phyloP scores from a whole-genome alignment of 2,113 vertebrate genomes.

The Hippolais icterina region DNA sequence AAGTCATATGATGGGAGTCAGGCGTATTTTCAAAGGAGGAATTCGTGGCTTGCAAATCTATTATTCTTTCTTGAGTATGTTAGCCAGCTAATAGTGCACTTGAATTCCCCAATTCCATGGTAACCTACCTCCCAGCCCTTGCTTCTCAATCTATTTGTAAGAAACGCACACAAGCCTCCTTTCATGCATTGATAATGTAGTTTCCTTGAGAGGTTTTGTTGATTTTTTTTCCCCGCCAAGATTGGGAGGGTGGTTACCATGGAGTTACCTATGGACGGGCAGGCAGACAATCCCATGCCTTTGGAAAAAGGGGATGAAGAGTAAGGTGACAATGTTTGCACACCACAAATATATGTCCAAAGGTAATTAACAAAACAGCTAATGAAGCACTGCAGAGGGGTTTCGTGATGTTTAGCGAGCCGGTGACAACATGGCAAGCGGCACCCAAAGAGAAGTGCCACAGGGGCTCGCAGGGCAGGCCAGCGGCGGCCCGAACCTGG shows the following conservation, averaged over 20 bases:
- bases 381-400: neutral
- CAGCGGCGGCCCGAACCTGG: neutral
- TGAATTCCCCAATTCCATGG: constrained; percentile 7
- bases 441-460: neutral
- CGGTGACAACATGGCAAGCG: neutral
- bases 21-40: neutral
- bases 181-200: neutral
- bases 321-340: neutral
- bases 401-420: neutral
- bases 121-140: constrained; percentile 11
- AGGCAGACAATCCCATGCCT: neutral
- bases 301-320: neutral
- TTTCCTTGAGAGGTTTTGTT: constrained; percentile 25
- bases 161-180: neutral
- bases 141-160: neutral
- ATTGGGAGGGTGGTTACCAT: constrained; percentile 30
- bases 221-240: neutral
- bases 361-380: neutral
- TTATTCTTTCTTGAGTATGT: neutral
- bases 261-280: constrained; percentile 30
- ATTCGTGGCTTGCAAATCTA: neutral
- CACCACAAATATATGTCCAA: neutral
- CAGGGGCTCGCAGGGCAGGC: neutral
- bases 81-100: neutral
- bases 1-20: neutral